Percentiles rank a stretch among this genome's conserved stretches.
phyloP scores from a whole-genome alignment of 2,113 vertebrate genomes.

The Pterocles gutturalis region DNA sequence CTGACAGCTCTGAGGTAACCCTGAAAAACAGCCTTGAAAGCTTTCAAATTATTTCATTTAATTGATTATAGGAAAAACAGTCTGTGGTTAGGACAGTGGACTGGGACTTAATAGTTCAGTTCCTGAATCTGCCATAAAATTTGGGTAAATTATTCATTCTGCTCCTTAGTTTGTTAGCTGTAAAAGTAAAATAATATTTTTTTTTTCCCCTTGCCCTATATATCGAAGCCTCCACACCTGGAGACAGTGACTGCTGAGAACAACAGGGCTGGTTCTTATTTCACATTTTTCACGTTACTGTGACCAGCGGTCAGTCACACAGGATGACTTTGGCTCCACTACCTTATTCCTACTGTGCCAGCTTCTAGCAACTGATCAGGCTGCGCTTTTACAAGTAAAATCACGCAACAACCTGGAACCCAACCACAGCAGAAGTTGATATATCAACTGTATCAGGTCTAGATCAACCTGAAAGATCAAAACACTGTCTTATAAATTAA shows the following conservation, averaged over 20 bases:
- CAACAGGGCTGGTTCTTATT: neutral
- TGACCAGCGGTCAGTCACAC: rapidly evolving
- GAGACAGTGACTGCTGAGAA: neutral
- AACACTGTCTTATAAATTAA: neutral
- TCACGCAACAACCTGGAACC: neutral
- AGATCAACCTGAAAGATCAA: neutral
- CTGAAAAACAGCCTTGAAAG: neutral
- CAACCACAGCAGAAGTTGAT: neutral
- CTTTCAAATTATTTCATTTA: neutral
- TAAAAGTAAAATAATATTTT: neutral
- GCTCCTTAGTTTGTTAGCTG: neutral
- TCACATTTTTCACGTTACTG: neutral
- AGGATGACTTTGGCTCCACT: neutral
- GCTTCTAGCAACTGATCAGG: neutral
- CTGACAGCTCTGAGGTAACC: neutral
- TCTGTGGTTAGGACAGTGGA: constrained; percentile 36
- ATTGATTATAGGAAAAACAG: constrained; percentile 25
- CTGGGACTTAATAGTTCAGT: constrained; percentile 4
- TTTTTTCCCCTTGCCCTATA: neutral
- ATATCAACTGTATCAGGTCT: neutral
- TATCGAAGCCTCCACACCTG: neutral
- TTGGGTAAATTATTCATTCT: neutral
- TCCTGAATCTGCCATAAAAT: constrained; percentile 33
- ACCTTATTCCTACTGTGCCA: neutral
- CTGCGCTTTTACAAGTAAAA: neutral